Evolutionary conservation across 2,888 invertebrate species (phyloP).

Genomic region (Eutolmus rufibarbis): DNA sequence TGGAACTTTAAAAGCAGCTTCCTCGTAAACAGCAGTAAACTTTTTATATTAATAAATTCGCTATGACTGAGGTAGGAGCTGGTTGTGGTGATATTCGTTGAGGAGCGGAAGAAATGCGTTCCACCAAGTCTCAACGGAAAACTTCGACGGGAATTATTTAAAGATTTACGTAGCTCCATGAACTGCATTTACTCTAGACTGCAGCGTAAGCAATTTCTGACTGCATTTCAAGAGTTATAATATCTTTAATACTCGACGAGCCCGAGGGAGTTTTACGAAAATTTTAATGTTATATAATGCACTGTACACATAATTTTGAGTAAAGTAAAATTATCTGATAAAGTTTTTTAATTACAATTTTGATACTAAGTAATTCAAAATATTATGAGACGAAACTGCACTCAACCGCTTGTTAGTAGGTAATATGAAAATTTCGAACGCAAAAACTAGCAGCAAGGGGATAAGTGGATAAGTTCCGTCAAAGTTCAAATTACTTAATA

Average conservation of each 20-base stretch:
- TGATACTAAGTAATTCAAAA: background rate
- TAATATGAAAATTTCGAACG: too few species aligned
- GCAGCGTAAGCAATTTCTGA: background rate
- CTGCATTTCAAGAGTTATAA: background rate
- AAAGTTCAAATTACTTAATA: too few species aligned
- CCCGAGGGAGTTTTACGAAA: background rate
- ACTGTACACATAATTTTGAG: background rate
- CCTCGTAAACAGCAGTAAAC: background rate
- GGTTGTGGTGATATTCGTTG: background rate
- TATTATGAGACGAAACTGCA: too few species aligned
- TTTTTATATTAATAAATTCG: background rate
- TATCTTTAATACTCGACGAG: background rate
- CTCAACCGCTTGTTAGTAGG: too few species aligned
- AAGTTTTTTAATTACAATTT: background rate
- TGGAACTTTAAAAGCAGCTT: background rate
- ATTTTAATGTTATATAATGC: background rate
- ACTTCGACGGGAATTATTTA: background rate
- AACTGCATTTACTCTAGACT: background rate
- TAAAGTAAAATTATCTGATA: background rate
- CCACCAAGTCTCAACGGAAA: background rate
- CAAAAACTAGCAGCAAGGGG: too few species aligned
- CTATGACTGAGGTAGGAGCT: background rate
- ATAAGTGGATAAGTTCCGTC: too few species aligned
- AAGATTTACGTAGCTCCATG: background rate
- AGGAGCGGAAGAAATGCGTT: background rate